These are phyloP conservation scores for Cheilosia pagana DNA, from an alignment of 2,888 invertebrate species.

Conservation along the genomic window DNA sequence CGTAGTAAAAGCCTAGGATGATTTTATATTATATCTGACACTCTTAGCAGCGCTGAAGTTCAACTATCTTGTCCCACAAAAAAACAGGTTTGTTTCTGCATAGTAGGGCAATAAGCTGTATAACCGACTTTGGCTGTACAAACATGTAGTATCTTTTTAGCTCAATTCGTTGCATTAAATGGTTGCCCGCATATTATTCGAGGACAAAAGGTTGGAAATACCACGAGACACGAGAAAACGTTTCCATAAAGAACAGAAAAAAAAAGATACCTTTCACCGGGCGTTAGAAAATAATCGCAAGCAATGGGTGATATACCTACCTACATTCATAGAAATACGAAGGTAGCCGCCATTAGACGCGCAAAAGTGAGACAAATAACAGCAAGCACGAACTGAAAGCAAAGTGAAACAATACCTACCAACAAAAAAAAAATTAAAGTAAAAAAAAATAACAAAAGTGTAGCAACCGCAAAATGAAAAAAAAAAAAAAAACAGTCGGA, in stretches of 20 bases:
- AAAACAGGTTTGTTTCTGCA: no score
- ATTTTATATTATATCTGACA: no score
- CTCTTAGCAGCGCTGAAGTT: no score
- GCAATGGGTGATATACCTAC: slow-evolving; percentile 64
- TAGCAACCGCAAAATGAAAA: slow-evolving; percentile 62
- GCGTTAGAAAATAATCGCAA: slow-evolving; percentile 62
- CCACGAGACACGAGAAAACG: slow-evolving; percentile 15
- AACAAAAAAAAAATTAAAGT: slow-evolving; percentile 15
- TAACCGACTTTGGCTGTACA: no score
- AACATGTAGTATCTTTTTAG: background rate
- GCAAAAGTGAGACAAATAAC: slow-evolving; percentile 44
- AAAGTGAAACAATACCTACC: slow-evolving; percentile 1
- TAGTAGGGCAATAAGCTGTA: no score
- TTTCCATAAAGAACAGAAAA: slow-evolving; percentile 44
- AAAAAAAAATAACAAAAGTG: slow-evolving; percentile 52
- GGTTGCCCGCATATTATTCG: slow-evolving; percentile 6
- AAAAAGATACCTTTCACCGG: slow-evolving; percentile 65
- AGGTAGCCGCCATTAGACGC: no score
- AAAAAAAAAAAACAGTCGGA: slow-evolving; percentile 22
- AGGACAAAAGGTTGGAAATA: slow-evolving; percentile 31
- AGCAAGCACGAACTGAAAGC: slow-evolving; percentile 28
- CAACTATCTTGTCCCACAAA: no score
- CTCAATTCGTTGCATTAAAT: slow-evolving; percentile 4
- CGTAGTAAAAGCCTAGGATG: no score
- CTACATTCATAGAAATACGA: no score